Evolutionary conservation across 1,140 invertebrate genomes (phyloP), one percentile per base, ranked within the genome.

Genomic region (Drosophila rufa): DNA sequence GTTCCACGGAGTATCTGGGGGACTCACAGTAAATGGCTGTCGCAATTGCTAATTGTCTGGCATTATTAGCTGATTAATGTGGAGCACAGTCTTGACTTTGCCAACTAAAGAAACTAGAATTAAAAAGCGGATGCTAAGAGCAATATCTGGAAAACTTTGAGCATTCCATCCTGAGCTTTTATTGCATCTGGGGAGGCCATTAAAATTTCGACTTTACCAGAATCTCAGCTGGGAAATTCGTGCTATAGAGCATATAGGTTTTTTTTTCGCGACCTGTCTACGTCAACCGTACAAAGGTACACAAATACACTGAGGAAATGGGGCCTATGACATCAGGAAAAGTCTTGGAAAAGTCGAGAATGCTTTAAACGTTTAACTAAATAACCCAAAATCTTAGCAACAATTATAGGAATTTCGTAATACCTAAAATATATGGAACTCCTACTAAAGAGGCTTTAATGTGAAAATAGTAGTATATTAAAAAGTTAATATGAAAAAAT

Each of bases 201-300:
- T 86, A 87, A 82, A 87, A 87, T 87, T 86, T 86, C 75, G 83
- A 59, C 83, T 79, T 62, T 65, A 61, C 62, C 79, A 51, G 69
- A 76, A 79, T 53, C 53, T 42, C 55, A 43, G 48, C 30, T 68
- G 61, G 53, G 50, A 67, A 62, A 62, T 25, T 38, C 50, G 74
- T 36, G 38, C 38, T 47, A 40, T 60, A 15, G 33, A 55, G 50
- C 47, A 60, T 55, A 48, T 25, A 38, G 33, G 48, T 1, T 67
- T 66, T 56, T 68, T 67, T 56, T 65, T 17, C 45, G 67, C 64
- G 48, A 55, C 43, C 60, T 57, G 61, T 82, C 68, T 67, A 64
- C 43, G 42, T 64, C 79, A 76, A 56, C 17, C 19, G 27, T 19
- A 19, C 27, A 38, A 58, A 42, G 46, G 42, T 55, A 68, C 42